phyloP scores from a whole-genome alignment of 2,797 vertebrate species.

The Adrianichthys oophorus region DNA sequence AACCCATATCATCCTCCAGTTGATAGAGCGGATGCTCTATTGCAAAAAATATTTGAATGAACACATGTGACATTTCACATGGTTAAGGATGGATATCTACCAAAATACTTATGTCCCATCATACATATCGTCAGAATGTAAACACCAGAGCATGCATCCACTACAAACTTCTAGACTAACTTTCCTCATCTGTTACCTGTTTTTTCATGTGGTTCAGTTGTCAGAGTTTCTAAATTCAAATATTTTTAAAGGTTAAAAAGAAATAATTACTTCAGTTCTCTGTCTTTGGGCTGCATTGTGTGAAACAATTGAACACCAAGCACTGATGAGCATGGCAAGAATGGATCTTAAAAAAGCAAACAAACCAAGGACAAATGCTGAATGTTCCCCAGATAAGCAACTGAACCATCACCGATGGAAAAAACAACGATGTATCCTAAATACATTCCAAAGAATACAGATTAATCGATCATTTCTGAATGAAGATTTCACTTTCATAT shows the following conservation, averaged over 20 bases:
- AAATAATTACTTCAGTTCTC: conserved; percentile 85
- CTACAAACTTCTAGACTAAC: conserved; percentile 47
- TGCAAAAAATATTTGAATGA: conserved; percentile 32
- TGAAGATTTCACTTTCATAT: conserved; percentile 67
- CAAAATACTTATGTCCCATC: conserved; percentile 21
- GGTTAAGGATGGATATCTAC: conserved; percentile 7
- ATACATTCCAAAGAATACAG: conserved; percentile 70
- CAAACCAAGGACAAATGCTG: conserved; percentile 68
- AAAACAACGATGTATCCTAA: conserved; percentile 79
- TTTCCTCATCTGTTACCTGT: conserved; percentile 73
- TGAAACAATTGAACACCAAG: conserved; percentile 71
- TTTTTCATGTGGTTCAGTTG: conserved; percentile 90
- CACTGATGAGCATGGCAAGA: conserved; percentile 67
- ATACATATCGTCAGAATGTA: not conserved
- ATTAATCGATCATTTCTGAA: conserved; percentile 66
- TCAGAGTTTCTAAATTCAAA: conserved; percentile 78
- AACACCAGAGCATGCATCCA: conserved; percentile 31
- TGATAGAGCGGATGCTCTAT: conserved; percentile 44
- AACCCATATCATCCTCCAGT: conserved; percentile 47
- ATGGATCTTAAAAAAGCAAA: conserved; percentile 70
- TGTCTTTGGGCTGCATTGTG: conserved; percentile 84
- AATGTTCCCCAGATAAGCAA: conserved; percentile 79
- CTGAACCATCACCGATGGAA: conserved; percentile 86
- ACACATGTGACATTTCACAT: conserved; percentile 26
- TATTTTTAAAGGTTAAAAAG: conserved; percentile 43